phyloP scores from a whole-genome alignment of 2,797 vertebrate species.

The Mus caroli region DNA sequence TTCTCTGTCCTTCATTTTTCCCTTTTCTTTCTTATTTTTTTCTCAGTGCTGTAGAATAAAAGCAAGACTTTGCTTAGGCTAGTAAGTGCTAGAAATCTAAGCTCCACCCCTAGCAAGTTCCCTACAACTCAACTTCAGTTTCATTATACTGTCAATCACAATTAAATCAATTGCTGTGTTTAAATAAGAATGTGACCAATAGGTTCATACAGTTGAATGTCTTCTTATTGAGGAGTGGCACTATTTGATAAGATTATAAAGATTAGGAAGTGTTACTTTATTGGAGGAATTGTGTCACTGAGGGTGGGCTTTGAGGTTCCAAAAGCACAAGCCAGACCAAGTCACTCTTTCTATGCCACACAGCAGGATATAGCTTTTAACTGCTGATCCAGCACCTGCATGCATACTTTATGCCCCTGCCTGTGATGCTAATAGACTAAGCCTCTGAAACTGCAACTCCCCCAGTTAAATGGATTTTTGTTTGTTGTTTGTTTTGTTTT shows the following conservation, averaged over 20 bases:
- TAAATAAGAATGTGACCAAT: not conserved
- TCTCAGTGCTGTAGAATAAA: not conserved
- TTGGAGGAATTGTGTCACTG: not conserved
- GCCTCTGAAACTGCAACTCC: not conserved
- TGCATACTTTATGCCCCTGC: rapidly evolving
- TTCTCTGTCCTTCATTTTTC: too few species aligned
- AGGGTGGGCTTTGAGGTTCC: not conserved
- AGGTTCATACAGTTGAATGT: not conserved
- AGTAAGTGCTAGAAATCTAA: not conserved
- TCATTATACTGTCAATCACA: not conserved
- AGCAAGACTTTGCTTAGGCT: too few species aligned
- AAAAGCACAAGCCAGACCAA: not conserved
- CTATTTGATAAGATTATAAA: not conserved
- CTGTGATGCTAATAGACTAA: not conserved
- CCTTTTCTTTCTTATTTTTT: not conserved
- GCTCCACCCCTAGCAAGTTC: not conserved
- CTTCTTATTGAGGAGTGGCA: not conserved
- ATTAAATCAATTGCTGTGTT: not conserved
- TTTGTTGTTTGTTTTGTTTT: too few species aligned
- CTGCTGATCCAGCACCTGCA: too few species aligned
- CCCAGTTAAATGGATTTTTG: not conserved
- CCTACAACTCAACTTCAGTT: not conserved
- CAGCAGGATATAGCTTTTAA: not conserved
- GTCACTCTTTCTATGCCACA: not conserved
- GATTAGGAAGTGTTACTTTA: not conserved